These are phyloP conservation scores for Drosophila histrio DNA, from an alignment of 2,888 invertebrate genomes.

Conservation along the genomic window DNA sequence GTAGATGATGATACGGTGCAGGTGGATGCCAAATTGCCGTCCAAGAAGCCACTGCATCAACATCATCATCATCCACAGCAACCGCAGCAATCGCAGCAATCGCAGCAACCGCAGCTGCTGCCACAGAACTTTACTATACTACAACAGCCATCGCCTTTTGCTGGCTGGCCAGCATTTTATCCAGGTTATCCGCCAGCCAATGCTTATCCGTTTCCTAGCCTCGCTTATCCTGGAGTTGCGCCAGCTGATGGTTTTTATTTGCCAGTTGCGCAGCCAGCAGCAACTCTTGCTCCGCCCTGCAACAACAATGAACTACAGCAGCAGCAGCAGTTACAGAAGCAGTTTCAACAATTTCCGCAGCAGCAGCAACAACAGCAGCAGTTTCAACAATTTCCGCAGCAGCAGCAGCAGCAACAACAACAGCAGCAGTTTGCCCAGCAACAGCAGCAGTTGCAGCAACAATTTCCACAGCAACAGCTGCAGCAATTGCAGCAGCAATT, in stretches of 20 bases:
- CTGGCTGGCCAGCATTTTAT: slow-evolving; percentile 9
- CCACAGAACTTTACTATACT: slow-evolving; percentile 21
- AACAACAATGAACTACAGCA: slow-evolving; percentile 14
- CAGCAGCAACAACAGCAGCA: slow-evolving; percentile 17
- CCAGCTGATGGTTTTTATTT: slow-evolving; percentile 22
- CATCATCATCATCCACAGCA: slow-evolving; percentile 49
- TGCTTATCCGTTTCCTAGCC: slow-evolving; percentile 7
- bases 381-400: slow-evolving; percentile 23
- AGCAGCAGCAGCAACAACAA: slow-evolving; percentile 9
- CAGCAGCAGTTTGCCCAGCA: slow-evolving; percentile 23
- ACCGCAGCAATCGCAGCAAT: slow-evolving; percentile 21
- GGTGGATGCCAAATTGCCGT: slow-evolving; percentile 65
- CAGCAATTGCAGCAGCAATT: slow-evolving; percentile 15
- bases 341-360: slow-evolving; percentile 3
- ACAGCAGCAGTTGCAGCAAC: slow-evolving; percentile 24
- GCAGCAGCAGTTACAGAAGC: slow-evolving; percentile 6
- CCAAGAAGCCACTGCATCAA: slow-evolving; percentile 44
- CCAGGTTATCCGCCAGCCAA: slow-evolving; percentile 5
- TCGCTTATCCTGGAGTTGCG: slow-evolving; percentile 6
- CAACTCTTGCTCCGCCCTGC: slow-evolving; percentile 25
- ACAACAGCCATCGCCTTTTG: slow-evolving; percentile 21
- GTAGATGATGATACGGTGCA: slow-evolving; percentile 68
- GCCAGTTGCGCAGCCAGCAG: slow-evolving; percentile 19
- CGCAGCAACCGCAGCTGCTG: background rate
- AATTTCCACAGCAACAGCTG: slow-evolving; percentile 11